Percentiles rank a stretch among this genome's conserved stretches.
Evolutionary conservation across 2,113 vertebrate species (phyloP).

Genomic region (Neolamprologus kungweensis): DNA sequence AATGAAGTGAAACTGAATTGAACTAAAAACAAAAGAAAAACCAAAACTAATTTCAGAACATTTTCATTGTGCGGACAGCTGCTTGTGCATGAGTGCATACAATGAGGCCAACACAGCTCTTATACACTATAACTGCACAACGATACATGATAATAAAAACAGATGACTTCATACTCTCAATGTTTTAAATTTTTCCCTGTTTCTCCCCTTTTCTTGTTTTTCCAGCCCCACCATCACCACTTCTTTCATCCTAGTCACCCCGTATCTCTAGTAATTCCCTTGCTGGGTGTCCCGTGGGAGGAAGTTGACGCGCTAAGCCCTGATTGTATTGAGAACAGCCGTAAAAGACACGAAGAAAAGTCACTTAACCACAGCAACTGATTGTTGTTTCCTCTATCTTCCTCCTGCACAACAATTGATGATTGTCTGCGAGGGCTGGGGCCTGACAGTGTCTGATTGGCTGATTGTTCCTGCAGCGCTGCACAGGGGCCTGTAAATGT

Average conservation of each 20-base stretch:
- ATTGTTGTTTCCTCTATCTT: slow-evolving; percentile 71
- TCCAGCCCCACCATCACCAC: neutral
- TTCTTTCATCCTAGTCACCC: neutral
- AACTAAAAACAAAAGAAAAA: neutral
- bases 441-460: slow-evolving; percentile 94
- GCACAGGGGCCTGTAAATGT: slow-evolving; percentile 80
- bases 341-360: slow-evolving; percentile 60
- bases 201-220: neutral
- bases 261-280: slow-evolving; percentile 33
- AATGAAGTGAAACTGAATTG: neutral
- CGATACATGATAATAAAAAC: neutral
- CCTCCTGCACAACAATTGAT: slow-evolving; percentile 86
- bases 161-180: neutral
- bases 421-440: slow-evolving; percentile 81
- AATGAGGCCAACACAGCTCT: neutral
- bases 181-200: neutral
- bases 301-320: slow-evolving; percentile 39
- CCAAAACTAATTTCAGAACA: neutral
- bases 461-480: slow-evolving; percentile 88
- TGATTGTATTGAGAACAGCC: slow-evolving; percentile 54
- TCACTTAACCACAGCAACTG: slow-evolving; percentile 61
- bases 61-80: neutral
- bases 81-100: neutral
- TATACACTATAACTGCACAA: neutral
- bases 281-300: slow-evolving; percentile 16